Percentiles rank a stretch among this genome's conserved stretches.
These are phyloP conservation scores for Muscicapa comitata DNA, from an alignment of 2,797 vertebrate species.

Conservation along the genomic window DNA sequence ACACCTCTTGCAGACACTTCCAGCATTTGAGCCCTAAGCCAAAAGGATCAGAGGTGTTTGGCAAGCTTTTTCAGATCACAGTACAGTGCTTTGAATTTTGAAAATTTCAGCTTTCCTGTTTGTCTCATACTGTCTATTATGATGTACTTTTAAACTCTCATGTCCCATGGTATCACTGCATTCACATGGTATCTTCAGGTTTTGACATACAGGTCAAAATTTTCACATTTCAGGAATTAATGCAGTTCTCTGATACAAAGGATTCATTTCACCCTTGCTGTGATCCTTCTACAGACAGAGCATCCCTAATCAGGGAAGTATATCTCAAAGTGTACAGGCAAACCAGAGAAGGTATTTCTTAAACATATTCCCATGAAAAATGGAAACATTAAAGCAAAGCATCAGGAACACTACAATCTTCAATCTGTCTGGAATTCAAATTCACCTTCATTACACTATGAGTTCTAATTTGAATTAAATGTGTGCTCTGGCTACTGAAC, in stretches of 20 bases:
- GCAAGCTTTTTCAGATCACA: background rate
- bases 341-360: background rate
- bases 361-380: background rate
- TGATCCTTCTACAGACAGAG: background rate
- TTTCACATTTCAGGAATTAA: background rate
- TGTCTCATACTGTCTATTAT: background rate
- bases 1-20: background rate
- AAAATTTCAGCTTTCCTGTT: background rate
- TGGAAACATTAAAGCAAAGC: background rate
- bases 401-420: background rate
- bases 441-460: background rate
- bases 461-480: background rate
- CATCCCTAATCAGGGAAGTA: background rate
- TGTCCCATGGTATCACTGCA: background rate
- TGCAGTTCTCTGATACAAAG: background rate
- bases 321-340: background rate
- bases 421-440: background rate
- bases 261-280: background rate
- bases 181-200: background rate
- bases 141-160: background rate
- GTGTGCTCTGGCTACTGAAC: background rate
- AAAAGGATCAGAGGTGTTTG: background rate
- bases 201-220: background rate
- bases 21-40: background rate
- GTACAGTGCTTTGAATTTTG: background rate